Evolutionary conservation across 2,888 invertebrate genomes (phyloP).

Genomic region (Cybosia mesomella): DNA sequence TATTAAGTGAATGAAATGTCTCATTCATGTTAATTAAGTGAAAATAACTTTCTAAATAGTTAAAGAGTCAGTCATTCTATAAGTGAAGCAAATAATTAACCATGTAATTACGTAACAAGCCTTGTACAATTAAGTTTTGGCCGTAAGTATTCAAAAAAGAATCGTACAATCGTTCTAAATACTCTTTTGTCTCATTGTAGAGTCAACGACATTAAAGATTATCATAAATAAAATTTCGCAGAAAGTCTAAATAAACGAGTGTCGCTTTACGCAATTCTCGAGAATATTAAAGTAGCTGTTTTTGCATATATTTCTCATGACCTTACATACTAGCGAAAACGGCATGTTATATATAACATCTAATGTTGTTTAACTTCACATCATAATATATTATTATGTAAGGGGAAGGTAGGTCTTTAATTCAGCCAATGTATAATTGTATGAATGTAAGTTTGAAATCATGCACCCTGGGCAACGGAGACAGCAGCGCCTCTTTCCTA

Average conservation of each 20-base stretch:
- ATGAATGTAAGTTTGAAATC: background rate
- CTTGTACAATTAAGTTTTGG: conserved; percentile 42
- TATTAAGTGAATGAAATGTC: conserved; percentile 31
- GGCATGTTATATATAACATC: conserved; percentile 23
- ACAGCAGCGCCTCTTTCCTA: no score
- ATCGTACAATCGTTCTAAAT: conserved; percentile 31
- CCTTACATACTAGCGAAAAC: conserved; percentile 33
- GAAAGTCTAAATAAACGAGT: conserved; percentile 25
- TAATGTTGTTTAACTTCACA: conserved; percentile 21
- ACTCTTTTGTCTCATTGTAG: conserved; percentile 36
- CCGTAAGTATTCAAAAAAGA: conserved; percentile 31
- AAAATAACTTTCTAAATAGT: conserved; percentile 45
- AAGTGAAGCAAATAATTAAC: conserved; percentile 43
- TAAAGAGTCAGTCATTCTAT: conserved; percentile 37
- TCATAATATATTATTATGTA: background rate
- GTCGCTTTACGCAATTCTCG: conserved; percentile 24
- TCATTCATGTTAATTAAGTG: conserved; percentile 38
- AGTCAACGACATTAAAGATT: conserved; percentile 30
- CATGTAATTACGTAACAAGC: conserved; percentile 39
- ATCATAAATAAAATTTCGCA: conserved; percentile 33
- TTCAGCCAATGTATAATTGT: background rate
- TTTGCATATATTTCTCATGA: conserved; percentile 38
- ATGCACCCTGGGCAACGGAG: no score
- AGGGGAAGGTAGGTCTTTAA: background rate
- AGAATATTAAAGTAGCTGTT: conserved; percentile 29